phyloP scores from a whole-genome alignment of 2,113 vertebrate species.

The Cyprinodon variegatus region DNA sequence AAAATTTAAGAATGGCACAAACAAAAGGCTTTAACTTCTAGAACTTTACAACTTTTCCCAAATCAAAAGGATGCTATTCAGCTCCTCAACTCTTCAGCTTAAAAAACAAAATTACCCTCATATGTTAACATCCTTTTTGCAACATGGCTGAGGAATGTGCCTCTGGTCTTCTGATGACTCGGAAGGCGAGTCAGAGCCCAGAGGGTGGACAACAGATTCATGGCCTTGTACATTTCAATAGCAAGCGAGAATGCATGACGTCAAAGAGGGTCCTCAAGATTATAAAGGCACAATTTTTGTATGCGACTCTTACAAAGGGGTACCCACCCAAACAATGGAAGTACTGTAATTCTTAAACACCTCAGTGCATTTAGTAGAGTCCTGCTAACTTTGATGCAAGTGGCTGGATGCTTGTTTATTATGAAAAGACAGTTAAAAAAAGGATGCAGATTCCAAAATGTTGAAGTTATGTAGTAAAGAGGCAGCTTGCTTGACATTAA shows the following conservation, averaged over 20 bases:
- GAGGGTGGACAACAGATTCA: not conserved
- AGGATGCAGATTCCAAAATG: not conserved
- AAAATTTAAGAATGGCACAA: not conserved
- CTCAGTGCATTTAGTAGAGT: constrained; percentile 27
- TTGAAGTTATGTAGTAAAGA: not conserved
- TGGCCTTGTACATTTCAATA: constrained; percentile 1
- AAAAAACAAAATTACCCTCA: constrained; percentile 1
- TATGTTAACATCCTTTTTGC: constrained; percentile 42
- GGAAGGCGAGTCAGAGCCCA: not conserved
- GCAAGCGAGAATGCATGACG: constrained; percentile 17
- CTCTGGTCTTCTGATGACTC: constrained; percentile 49
- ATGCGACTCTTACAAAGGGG: constrained; percentile 15
- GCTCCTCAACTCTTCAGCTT: constrained; percentile 4
- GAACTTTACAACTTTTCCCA: constrained; percentile 1
- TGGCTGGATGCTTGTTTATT: not conserved
- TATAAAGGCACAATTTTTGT: constrained; percentile 12
- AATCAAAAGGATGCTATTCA: not conserved
- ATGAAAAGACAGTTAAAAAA: not conserved
- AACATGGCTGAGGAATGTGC: constrained; percentile 59
- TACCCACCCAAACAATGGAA: constrained; percentile 34
- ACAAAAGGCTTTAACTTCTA: not conserved
- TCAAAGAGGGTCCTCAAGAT: constrained; percentile 27
- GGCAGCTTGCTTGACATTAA: constrained; percentile 6
- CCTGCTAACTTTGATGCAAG: constrained; percentile 14
- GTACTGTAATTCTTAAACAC: constrained; percentile 25